phyloP scores from a whole-genome alignment of 2,888 invertebrate species.

The Pheosia tremula region DNA sequence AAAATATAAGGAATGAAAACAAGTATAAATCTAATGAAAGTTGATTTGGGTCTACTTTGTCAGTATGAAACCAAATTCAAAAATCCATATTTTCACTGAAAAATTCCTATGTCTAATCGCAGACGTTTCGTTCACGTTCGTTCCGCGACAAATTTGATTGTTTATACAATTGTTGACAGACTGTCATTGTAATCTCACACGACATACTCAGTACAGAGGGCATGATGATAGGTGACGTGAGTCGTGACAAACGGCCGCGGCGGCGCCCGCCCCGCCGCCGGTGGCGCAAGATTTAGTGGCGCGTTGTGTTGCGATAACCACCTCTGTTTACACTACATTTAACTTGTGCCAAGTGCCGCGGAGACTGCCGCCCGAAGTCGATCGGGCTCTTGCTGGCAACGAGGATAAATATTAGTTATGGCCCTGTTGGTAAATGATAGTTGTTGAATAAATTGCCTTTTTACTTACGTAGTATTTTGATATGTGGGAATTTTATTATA shows the following conservation, averaged over 20 bases:
- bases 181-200: conserved; percentile 49
- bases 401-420: conserved; percentile 51
- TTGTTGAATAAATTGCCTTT: conserved; percentile 13
- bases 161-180: conserved; percentile 40
- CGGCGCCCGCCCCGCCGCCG: conserved; percentile 32
- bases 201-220: conserved; percentile 45
- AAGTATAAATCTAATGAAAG: not conserved
- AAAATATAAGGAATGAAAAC: not conserved
- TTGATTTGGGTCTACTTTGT: not conserved
- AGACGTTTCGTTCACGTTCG: conserved; percentile 5
- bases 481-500: not conserved
- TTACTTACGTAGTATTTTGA: conserved; percentile 6
- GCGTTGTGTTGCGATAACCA: conserved; percentile 73
- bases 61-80: not conserved
- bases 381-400: conserved; percentile 42
- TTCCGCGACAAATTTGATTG: conserved; percentile 14
- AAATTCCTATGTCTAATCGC: conserved; percentile 2
- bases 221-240: conserved; percentile 66
- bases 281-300: conserved; percentile 70
- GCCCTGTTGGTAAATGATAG: conserved; percentile 37
- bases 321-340: conserved; percentile 80
- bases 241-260: conserved; percentile 67
- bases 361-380: conserved; percentile 49
- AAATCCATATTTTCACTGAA: not conserved
- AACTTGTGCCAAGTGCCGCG: conserved; percentile 74